phyloP scores from a whole-genome alignment of 2,113 vertebrate genomes.

The Brachyistius frenatus region DNA sequence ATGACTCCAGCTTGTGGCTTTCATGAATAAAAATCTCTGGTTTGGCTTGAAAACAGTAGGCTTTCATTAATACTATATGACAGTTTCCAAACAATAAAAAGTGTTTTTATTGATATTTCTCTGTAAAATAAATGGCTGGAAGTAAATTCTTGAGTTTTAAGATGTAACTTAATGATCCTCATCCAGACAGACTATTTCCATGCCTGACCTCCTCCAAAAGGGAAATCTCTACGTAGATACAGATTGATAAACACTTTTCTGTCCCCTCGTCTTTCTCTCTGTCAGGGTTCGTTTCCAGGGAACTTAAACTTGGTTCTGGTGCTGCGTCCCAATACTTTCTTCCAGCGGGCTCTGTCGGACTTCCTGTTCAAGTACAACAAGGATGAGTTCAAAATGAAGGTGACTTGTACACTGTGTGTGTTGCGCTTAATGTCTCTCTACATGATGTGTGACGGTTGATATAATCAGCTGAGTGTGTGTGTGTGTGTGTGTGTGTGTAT shows the following conservation, averaged over 20 bases:
- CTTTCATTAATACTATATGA: no score
- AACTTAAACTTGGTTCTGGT: constrained; percentile 94
- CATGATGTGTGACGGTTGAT: not conserved
- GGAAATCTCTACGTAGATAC: no score
- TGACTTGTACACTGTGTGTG: constrained; percentile 63
- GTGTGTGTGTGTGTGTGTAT: constrained; percentile 1
- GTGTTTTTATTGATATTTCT: no score
- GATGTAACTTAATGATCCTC: no score
- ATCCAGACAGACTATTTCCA: not conserved
- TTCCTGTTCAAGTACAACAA: constrained; percentile 92
- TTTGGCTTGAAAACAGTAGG: no score
- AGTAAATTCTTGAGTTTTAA: no score
- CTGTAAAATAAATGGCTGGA: no score
- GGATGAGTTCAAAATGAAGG: constrained; percentile 99
- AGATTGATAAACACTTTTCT: not conserved
- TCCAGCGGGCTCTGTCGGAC: constrained; percentile 92
- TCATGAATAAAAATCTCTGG: no score
- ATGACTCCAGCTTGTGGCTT: no score
- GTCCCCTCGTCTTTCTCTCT: not conserved
- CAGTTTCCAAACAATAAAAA: no score
- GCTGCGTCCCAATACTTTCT: constrained; percentile 90
- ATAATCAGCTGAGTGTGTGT: not conserved
- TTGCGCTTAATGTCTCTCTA: not conserved
- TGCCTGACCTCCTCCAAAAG: no score
- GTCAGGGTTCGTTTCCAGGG: constrained; percentile 93